Base-by-base conservation (phyloP, 2,888 invertebrate genomes). In the Phoenoteleia sp. region DNA sequence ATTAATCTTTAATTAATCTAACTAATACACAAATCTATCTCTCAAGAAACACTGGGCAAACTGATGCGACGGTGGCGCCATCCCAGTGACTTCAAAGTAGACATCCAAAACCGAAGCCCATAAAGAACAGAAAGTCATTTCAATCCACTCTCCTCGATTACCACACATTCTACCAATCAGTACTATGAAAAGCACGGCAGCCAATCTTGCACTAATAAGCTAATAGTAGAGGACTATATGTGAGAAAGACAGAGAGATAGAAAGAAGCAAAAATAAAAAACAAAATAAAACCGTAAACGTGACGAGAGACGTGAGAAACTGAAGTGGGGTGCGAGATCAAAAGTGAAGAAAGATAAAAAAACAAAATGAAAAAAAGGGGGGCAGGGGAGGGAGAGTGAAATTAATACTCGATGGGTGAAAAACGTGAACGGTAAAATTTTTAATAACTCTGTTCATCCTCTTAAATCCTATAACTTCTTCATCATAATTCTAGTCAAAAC, bases 151-250 rank as follows among this genome's bases (percentile, higher is more conserved):
- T 83, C 77, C 82, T 83, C 74, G 33, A 66, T 45, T 42, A 52
- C 27, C 77, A 77, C 33, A 67, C 77, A 60, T 77, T 52, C 83
- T 83, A 83, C 60, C 69, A 83, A 79, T 83, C 83, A 79, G 23
- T 60, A 67, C 77, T 83, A 83, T 64, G 39, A 36, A 54, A 77
- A 83, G 82, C 82, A 67, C 58, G 45, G 19, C 75, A 84, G 54
- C 67, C 79, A 84, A 69, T 64, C 39, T 60, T 74, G 69, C 80
- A 67, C 64, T 77, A 75, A 71, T 19, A 72, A 84, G 71, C 71
- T 47, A 79, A 33, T 54, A 4, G 52, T 45, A 45, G 54, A 83
- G 58, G 52, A n/a, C n/a, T n/a, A n/a, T n/a, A n/a, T n/a, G n/a
- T n/a, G n/a, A n/a, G n/a, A n/a, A n/a, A n/a, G n/a, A n/a, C n/a